Evolutionary conservation across 1,140 invertebrate species (phyloP).

Genomic region (Cephus cinctus): DNA sequence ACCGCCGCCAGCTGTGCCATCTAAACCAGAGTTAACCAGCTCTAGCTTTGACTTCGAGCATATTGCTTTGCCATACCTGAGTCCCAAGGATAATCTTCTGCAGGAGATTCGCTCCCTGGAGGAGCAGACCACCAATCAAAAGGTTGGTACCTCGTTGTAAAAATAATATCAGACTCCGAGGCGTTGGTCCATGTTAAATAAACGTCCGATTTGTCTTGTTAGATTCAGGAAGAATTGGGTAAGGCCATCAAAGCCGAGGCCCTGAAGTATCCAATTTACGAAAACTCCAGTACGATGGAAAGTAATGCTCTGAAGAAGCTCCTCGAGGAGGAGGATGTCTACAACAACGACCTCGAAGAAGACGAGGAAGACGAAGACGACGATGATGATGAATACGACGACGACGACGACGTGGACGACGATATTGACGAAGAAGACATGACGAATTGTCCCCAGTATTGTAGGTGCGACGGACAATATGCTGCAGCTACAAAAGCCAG

Average conservation of each 20-base stretch:
- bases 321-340: conserved; percentile 34
- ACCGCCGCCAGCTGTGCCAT: too few relatives aligned
- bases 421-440: conserved; percentile 40
- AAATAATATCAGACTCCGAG: background rate
- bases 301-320: conserved; percentile 31
- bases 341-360: conserved; percentile 37
- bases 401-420: conserved; percentile 29
- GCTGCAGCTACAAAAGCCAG: conserved; percentile 51
- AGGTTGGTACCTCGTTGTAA: conserved; percentile 22
- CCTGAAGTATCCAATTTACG: conserved; percentile 16
- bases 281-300: conserved; percentile 15
- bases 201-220: too few relatives aligned
- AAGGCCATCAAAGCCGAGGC: conserved; percentile 41
- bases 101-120: conserved; percentile 38
- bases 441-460: conserved; percentile 40
- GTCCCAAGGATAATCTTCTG: conserved; percentile 32
- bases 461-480: conserved; percentile 47
- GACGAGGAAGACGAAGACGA: conserved; percentile 35
- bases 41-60: too few relatives aligned
- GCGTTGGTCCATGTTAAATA: too few relatives aligned
- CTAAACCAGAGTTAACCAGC: too few relatives aligned
- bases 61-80: too few relatives aligned
- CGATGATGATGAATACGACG: conserved; percentile 37
- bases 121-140: conserved; percentile 29
- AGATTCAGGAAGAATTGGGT: conserved; percentile 41